Base-by-base conservation (phyloP, 1,140 invertebrate genomes). In the Leptopilina clavipes region DNA sequence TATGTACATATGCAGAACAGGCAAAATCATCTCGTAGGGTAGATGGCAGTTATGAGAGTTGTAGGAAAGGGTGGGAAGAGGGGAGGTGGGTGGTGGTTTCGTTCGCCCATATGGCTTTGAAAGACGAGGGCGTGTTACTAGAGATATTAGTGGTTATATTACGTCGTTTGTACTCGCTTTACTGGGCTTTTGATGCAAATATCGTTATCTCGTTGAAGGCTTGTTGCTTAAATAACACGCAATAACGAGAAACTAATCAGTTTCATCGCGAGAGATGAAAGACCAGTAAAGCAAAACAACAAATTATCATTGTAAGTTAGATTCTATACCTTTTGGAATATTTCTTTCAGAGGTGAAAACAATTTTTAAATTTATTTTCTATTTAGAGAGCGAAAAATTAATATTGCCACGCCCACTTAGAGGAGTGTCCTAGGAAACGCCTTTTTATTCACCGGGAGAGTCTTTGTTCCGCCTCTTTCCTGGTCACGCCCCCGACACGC, bases 31-130 rank as follows among this genome's bases (percentile, higher is more conserved):
- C 19, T 25, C 6, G 56, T 59, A 37, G 48, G 22, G 37, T 18
- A 71, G 54, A 19, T 72, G 72, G 78, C 84, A 85, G 84, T 85
- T 84, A 83, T 76, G 84, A 83, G 81, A 82, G 76, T 79, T 73
- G 78, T 31, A 31, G 71, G 76, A 40, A 9, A 9, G 8, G 37
- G 9, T 3, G 25, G 25, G 25, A 31, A 6, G 37, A 9, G 37
- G 3, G 37, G 37, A 7, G 9, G 37, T 8, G 37, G 37, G 9
- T 40, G 37, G 37, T 40, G 74, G 77, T 79, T 81, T 65, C 59
- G 19, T 22, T 65, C 22, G 22, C 59, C 59, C 59, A 31, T n/a
- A 25, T 65, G 59, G 59, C 59, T 65, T 65, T 65, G 25, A 65
- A 65, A 31, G 59, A 65, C 59, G 59, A 65, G 59, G 59, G 59